Conservation (phyloP, 2,113 vertebrate species). For the Thamnaconus septentrionalis region DNA sequence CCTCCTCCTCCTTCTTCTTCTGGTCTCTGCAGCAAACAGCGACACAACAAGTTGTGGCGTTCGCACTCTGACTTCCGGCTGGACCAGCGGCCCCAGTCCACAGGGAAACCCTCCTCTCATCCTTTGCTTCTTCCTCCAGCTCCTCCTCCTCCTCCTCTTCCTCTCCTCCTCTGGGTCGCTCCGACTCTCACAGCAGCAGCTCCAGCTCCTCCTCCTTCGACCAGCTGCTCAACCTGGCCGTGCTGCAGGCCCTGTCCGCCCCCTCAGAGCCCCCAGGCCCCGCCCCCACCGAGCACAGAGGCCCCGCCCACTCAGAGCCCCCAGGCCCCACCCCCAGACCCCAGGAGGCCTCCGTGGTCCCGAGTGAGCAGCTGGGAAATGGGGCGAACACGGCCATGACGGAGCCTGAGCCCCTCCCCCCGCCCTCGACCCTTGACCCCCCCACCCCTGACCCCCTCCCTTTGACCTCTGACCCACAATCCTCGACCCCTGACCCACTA, state of each 20-base stretch:
- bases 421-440: conserved; percentile 39
- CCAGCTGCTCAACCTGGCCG: conserved; percentile 82
- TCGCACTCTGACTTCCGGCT: conserved; percentile 95
- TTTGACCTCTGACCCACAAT: conserved; percentile 5
- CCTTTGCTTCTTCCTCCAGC: not conserved
- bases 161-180: conserved; percentile 29
- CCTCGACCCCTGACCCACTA: too few relatives aligned
- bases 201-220: conserved; percentile 85
- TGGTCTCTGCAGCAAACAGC: conserved; percentile 84
- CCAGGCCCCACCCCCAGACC: conserved; percentile 44
- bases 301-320: conserved; percentile 2
- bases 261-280: conserved; percentile 4
- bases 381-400: conserved; percentile 33
- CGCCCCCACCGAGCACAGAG: conserved; percentile 11
- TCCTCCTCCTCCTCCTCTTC: too few relatives aligned
- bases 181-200: conserved; percentile 81
- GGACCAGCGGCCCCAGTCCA: conserved; percentile 83
- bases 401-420: conserved; percentile 33
- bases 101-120: conserved; percentile 56
- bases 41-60: conserved; percentile 97
- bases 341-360: conserved; percentile 60
- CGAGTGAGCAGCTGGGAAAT: conserved; percentile 53
- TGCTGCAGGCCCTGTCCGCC: conserved; percentile 59
- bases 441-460: conserved; percentile 52
- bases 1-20: too few relatives aligned